Conservation (phyloP, 2,113 vertebrate genomes). For the Oryzias javanicus region DNA sequence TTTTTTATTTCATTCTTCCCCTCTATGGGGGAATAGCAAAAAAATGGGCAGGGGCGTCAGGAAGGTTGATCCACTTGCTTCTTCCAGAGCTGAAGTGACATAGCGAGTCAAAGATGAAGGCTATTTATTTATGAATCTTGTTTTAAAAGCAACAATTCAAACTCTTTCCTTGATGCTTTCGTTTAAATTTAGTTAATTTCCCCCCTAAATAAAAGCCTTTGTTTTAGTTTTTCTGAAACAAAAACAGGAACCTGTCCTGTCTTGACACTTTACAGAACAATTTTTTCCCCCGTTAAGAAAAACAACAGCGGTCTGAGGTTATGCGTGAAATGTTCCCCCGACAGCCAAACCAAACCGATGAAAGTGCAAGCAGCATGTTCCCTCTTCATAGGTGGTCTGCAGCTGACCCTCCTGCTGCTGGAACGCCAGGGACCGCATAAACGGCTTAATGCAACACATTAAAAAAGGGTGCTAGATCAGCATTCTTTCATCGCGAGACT, state of each 20-base stretch:
- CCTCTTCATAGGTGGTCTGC: slow-evolving; percentile 70
- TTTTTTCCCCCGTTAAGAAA: slow-evolving; percentile 38
- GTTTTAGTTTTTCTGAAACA: background rate
- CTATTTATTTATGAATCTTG: background rate
- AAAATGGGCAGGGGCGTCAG: slow-evolving; percentile 20
- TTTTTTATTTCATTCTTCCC: slow-evolving; percentile 27
- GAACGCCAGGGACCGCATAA: slow-evolving; percentile 49
- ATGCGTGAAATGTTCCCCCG: slow-evolving; percentile 48
- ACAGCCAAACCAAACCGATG: slow-evolving; percentile 66
- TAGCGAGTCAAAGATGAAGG: slow-evolving; percentile 31
- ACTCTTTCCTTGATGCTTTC: background rate
- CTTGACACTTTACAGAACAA: slow-evolving; percentile 25
- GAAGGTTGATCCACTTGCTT: slow-evolving; percentile 39
- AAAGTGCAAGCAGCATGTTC: slow-evolving; percentile 62
- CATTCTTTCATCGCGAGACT: slow-evolving; percentile 8
- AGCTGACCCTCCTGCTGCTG: slow-evolving; percentile 20
- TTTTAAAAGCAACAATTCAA: background rate
- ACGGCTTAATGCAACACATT: slow-evolving; percentile 39
- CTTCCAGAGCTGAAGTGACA: slow-evolving; percentile 34
- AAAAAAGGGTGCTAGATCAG: slow-evolving; percentile 39
- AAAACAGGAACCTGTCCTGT: slow-evolving; percentile 18
- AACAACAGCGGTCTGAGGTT: slow-evolving; percentile 36
- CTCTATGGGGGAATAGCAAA: slow-evolving; percentile 11
- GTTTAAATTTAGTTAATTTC: background rate
- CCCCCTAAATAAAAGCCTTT: background rate